A percentile compares a stretch with the other conserved stretches of the same genome.
phyloP scores from a whole-genome alignment of 2,888 invertebrate genomes.

The Ormyrus labotus region DNA sequence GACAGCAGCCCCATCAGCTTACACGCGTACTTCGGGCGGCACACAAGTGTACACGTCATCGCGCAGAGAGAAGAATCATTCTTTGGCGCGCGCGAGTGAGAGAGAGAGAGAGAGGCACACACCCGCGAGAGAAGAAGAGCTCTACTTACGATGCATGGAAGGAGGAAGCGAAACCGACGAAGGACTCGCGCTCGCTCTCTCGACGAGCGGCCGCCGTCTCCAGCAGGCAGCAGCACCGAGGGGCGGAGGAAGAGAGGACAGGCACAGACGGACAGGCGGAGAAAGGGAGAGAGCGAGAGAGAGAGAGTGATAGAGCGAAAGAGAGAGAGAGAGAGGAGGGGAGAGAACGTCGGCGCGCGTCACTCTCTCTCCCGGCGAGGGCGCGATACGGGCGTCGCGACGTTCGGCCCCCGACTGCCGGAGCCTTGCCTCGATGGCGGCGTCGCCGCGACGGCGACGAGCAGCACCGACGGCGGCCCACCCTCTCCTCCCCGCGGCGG shows the following conservation, averaged over 20 bases:
- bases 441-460: constrained; percentile 1
- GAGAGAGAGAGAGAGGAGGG: constrained; percentile 15
- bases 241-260: not conserved
- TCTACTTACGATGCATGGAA: not conserved
- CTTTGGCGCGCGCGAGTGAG: not conserved
- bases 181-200: too few relatives aligned
- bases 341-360: constrained; percentile 11
- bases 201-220: too few relatives aligned
- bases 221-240: not conserved
- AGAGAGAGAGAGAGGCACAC: not conserved
- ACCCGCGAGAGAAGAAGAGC: not conserved
- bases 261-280: not conserved
- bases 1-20: too few relatives aligned
- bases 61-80: too few relatives aligned
- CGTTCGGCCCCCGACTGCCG: constrained; percentile 53
- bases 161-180: not conserved
- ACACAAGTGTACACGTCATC: too few relatives aligned
- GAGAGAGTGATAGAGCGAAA: constrained; percentile 10
- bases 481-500: not conserved
- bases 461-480: not conserved
- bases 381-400: constrained; percentile 53
- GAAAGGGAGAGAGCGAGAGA: not conserved
- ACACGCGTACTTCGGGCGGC: too few relatives aligned
- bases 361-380: constrained; percentile 19
- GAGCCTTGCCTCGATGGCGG: not conserved